Base-by-base conservation (phyloP, 2,113 vertebrate genomes). In the Hydropotes inermis region DNA sequence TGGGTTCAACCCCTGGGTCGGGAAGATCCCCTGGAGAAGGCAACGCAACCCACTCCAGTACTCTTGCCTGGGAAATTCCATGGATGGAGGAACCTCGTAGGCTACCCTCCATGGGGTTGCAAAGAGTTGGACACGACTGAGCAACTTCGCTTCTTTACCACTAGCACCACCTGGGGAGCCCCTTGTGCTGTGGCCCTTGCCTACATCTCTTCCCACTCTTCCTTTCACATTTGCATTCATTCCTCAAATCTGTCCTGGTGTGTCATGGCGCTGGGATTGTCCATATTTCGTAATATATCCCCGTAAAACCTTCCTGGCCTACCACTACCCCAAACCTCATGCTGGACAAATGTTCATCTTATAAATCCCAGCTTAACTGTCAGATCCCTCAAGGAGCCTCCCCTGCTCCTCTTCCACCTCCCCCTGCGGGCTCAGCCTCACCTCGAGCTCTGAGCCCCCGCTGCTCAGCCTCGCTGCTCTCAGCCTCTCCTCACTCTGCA, bases 351-450 rank as follows among this genome's bases (percentile, higher is more conserved):
- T 60, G 52, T 27, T 57, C 36, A 16, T 91, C 54, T 39, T 39
- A 13, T n/a, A 70, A 93, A 95, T 82, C 36, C 19, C 67, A 82
- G 58, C 67, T 89, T 84, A 74, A 43, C 52, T 54, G 67, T 43
- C 54, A 55, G 7, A 74, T 91, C 78, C 88, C 8, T 39, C 50
- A 3, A 12, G 61, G 57, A 92, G 54, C 54, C 30, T 64, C 33
- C 45, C 43, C 14, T 13, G 21, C 13, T 30, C 45, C 67, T 85
- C 6, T 43, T 33, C 45, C 92, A 45, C 9, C 6, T 43, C 23
- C 7, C 30, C 57, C 11, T 39, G 13, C 0, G 4, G 12, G 45
- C 45, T 43, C n/a, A 7, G 28, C 28, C 57, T 43, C 1, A 1
- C 52, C 76, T n/a, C 15, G 17, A 28, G 61, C 60, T 61, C 52